A percentile compares a stretch with the other conserved stretches of the same genome.
These are phyloP conservation scores for Paraplagusia blochii DNA, from an alignment of 2,113 vertebrate species.

Conservation along the genomic window DNA sequence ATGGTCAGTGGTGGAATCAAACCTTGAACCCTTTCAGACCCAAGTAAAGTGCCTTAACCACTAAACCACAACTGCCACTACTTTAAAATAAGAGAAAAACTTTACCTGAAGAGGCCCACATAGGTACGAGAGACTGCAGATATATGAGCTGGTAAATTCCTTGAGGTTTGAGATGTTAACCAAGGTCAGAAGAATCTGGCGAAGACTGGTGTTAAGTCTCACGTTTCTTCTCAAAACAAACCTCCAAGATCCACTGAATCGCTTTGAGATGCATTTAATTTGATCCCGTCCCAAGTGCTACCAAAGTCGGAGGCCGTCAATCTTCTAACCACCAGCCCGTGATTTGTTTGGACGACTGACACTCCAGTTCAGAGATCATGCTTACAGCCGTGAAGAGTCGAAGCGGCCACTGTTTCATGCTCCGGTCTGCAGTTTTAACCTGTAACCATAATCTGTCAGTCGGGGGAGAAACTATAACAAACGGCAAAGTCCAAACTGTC, in stretches of 20 bases:
- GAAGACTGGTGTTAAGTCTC: too few species aligned
- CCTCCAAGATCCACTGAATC: not conserved
- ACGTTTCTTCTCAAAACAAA: too few species aligned
- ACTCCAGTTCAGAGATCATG: not conserved
- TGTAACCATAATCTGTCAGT: not conserved
- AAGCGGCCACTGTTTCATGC: not conserved
- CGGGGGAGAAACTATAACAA: not conserved
- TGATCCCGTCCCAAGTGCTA: not conserved
- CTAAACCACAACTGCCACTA: too few species aligned
- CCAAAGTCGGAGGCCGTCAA: not conserved
- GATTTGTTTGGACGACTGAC: not conserved
- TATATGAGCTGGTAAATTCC: too few species aligned
- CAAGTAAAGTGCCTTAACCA: too few species aligned
- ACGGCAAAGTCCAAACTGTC: not conserved
- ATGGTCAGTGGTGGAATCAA: too few species aligned
- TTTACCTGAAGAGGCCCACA: too few species aligned
- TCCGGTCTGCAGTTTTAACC: not conserved
- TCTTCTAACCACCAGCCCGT: not conserved
- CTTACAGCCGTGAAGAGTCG: not conserved
- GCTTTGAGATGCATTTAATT: slow-evolving; percentile 3
- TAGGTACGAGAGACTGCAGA: too few species aligned
- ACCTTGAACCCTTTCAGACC: too few species aligned
- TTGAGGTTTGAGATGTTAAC: too few species aligned
- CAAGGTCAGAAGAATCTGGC: not conserved
- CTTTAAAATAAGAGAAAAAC: too few species aligned